Percentiles rank a stretch among this genome's conserved stretches.
These are phyloP conservation scores for Zele albiditarsus DNA, from an alignment of 2,888 invertebrate genomes.

Conservation along the genomic window DNA sequence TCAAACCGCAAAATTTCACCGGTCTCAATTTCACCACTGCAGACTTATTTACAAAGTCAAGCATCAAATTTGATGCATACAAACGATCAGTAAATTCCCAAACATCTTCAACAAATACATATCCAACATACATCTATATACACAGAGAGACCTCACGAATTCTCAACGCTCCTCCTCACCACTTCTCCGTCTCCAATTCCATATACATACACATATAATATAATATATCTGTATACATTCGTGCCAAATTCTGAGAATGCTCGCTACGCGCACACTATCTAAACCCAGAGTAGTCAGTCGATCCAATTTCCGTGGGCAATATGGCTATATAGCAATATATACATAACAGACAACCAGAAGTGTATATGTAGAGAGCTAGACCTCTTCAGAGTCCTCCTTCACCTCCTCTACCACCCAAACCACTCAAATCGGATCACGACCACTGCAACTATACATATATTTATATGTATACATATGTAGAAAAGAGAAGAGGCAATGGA, in stretches of 20 bases:
- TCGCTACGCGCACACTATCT: slow-evolving; percentile 2
- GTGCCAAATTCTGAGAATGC: slow-evolving; percentile 4
- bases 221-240: not conserved
- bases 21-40: not conserved
- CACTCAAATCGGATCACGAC: slow-evolving; percentile 17
- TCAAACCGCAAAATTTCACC: not conserved
- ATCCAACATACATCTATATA: not conserved
- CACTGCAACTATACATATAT: slow-evolving; percentile 11
- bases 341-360: not conserved
- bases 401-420: not conserved
- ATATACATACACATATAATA: not conserved
- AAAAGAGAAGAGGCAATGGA: not conserved
- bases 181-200: slow-evolving; percentile 2
- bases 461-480: not conserved
- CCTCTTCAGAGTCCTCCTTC: not conserved
- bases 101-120: not conserved
- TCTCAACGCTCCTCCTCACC: not conserved
- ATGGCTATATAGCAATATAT: slow-evolving; percentile 3
- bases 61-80: slow-evolving; percentile 27
- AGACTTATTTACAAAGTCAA: slow-evolving; percentile 1
- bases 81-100: slow-evolving; percentile 25
- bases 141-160: not conserved
- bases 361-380: not conserved
- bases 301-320: slow-evolving; percentile 28
- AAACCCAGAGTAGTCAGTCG: slow-evolving; percentile 21